A percentile compares a stretch with the other conserved stretches of the same genome.
phyloP scores from a whole-genome alignment of 2,888 invertebrate species.

The Leptopterna dolabrata region DNA sequence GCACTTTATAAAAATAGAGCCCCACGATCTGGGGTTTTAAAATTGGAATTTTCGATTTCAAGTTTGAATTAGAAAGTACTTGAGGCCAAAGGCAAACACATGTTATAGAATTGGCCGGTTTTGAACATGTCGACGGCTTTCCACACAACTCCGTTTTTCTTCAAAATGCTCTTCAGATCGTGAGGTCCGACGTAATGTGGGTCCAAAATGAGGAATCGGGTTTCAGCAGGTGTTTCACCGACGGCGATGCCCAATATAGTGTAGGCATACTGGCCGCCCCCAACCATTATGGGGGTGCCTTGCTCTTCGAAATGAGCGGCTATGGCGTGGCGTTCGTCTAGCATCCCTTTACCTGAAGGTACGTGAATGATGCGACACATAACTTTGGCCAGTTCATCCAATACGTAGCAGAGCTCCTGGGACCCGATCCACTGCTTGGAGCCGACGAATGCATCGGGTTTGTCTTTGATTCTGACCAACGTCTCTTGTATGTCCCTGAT shows the following conservation, averaged over 20 bases:
- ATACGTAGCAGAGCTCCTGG: slow-evolving; percentile 93
- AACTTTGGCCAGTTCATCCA: slow-evolving; percentile 83
- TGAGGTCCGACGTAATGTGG: slow-evolving; percentile 96
- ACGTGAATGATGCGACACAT: slow-evolving; percentile 86
- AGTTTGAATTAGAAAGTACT: slow-evolving; percentile 29
- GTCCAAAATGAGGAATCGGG: slow-evolving; percentile 95
- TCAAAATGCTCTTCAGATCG: slow-evolving; percentile 77
- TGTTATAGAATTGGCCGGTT: slow-evolving; percentile 93
- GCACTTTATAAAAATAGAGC: not conserved
- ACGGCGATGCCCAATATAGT: slow-evolving; percentile 96
- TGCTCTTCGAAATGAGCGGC: slow-evolving; percentile 90
- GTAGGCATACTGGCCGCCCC: slow-evolving; percentile 97
- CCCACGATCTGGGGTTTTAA: not conserved
- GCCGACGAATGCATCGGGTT: slow-evolving; percentile 85
- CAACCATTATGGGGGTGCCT: slow-evolving; percentile 98
- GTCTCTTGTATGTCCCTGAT: slow-evolving; percentile 92
- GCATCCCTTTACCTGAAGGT: slow-evolving; percentile 78
- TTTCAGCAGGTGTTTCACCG: slow-evolving; percentile 81
- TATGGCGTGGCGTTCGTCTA: slow-evolving; percentile 72
- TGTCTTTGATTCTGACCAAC: slow-evolving; percentile 94
- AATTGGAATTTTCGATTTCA: too few species aligned
- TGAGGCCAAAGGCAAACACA: slow-evolving; percentile 85
- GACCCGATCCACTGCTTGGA: slow-evolving; percentile 98
- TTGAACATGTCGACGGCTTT: slow-evolving; percentile 95
- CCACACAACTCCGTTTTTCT: slow-evolving; percentile 98